These are phyloP conservation scores for Mythimna albipuncta DNA, from an alignment of 2,888 invertebrate species.

Conservation along the genomic window DNA sequence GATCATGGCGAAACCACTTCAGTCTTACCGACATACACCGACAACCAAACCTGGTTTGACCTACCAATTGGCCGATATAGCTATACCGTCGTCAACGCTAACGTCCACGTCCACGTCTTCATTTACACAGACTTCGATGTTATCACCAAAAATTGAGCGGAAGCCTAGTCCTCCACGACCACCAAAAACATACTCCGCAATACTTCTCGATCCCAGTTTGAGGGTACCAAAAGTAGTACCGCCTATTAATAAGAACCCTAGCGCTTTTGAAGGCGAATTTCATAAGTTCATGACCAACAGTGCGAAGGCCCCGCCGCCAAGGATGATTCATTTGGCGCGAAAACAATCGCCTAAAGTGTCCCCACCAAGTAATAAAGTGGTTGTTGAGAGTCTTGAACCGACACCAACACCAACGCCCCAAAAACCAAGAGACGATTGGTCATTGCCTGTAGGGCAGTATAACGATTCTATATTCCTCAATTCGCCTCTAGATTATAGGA, in stretches of 20 bases:
- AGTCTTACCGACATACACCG: constrained; percentile 57
- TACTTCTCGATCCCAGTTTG: constrained; percentile 65
- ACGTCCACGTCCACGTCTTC: neutral
- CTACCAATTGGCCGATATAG: constrained; percentile 7
- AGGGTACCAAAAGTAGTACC: constrained; percentile 75
- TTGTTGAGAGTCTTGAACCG: constrained; percentile 64
- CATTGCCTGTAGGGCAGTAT: constrained; percentile 82
- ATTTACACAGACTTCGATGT: constrained; percentile 6
- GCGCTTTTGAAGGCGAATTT: constrained; percentile 85
- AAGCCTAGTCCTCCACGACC: constrained; percentile 33
- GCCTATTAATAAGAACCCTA: constrained; percentile 83
- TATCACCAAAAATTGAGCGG: constrained; percentile 43
- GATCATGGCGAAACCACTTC: constrained; percentile 69
- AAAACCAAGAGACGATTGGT: constrained; percentile 64
- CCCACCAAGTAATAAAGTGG: constrained; percentile 58
- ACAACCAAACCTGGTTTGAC: constrained; percentile 18
- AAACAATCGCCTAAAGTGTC: constrained; percentile 8
- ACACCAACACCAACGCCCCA: constrained; percentile 24
- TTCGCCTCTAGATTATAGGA: constrained; percentile 79
- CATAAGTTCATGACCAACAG: constrained; percentile 80
- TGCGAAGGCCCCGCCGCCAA: constrained; percentile 4
- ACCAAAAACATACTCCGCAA: constrained; percentile 57
- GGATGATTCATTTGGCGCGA: neutral
- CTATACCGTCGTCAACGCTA: constrained; percentile 8
- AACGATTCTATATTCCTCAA: constrained; percentile 84